Base-by-base conservation (phyloP, 2,888 invertebrate genomes). In the Escarpia spicata region DNA sequence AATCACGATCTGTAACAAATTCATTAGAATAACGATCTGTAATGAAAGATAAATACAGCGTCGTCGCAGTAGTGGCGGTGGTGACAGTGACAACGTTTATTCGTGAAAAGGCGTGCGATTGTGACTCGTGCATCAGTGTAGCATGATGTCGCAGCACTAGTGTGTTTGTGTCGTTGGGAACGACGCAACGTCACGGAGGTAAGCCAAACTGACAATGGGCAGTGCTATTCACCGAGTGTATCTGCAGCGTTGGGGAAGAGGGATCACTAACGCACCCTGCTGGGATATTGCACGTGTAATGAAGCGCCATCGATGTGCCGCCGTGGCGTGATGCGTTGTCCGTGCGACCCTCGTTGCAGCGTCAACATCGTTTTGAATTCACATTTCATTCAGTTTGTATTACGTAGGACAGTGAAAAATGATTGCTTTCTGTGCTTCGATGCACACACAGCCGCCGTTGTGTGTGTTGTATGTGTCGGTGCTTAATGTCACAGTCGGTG, bases 11-110 rank as follows among this genome's bases (percentile, higher is more conserved):
- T 15, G 75, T 75, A 75, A 75, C 75, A 75, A 75, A 75, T 75
- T 75, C 75, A 75, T 75, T 75, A 75, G 75, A 75, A 75, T 75
- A 75, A 75, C 75, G 75, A 75, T 75, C 75, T 75, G 75, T 75
- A 75, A 75, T 75, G 75, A 75, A 75, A 75, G 75, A 75, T 75
- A 75, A 75, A 75, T 75, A 75, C 75, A 75, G 75, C 75, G 19
- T 75, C 75, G 75, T 26, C n/a, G 26, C n/a, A 6, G 75, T 26
- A 6, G 75, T n/a, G 75, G 75, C 6, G 75, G 75, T 75, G 75
- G 75, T 75, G 75, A 75, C 75, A 26, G 75, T 26, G 26, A 75
- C n/a, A 26, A 26, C n/a, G 26, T 75, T 75, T 75, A 75, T 26
- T 75, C 75, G n/a, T 75, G 75, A 75, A 75, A 75, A 75, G 75